phyloP scores from a whole-genome alignment of 2,888 invertebrate species.

The Zaprionus obscuricornis region DNA sequence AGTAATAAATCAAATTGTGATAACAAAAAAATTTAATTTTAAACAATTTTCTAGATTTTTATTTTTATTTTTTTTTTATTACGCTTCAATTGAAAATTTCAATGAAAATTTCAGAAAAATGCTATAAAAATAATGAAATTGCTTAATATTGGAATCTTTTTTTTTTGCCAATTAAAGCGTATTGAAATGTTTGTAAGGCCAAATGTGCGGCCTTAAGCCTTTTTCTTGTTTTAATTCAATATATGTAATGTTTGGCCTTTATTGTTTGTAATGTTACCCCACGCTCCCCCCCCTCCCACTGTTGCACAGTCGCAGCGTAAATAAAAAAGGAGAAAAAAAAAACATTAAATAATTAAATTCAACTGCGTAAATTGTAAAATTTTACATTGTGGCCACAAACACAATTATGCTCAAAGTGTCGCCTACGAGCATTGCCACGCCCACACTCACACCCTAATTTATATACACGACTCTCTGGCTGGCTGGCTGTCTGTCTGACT shows the following conservation, averaged over 20 bases:
- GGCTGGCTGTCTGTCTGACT: slow-evolving; percentile 11
- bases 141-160: not conserved
- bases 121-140: not conserved
- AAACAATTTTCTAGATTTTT: too few species aligned
- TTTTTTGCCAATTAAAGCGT: not conserved
- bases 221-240: not conserved
- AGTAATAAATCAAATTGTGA: too few species aligned
- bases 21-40: too few species aligned
- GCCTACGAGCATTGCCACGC: too few species aligned
- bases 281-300: slow-evolving; percentile 15
- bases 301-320: slow-evolving; percentile 37
- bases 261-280: slow-evolving; percentile 22
- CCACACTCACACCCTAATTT: slow-evolving; percentile 17
- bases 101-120: too few species aligned
- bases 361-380: slow-evolving; percentile 74
- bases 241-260: slow-evolving; percentile 23
- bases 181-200: not conserved
- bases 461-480: not conserved
- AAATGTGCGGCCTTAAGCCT: not conserved
- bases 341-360: slow-evolving; percentile 68
- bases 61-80: too few species aligned
- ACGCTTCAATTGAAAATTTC: too few species aligned
- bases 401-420: slow-evolving; percentile 78
- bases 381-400: slow-evolving; percentile 61
- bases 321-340: slow-evolving; percentile 28